Evolutionary conservation across 2,888 invertebrate genomes (phyloP), one percentile per base, ranked within the genome.

Genomic region (Glyphotaelius pellucidus): DNA sequence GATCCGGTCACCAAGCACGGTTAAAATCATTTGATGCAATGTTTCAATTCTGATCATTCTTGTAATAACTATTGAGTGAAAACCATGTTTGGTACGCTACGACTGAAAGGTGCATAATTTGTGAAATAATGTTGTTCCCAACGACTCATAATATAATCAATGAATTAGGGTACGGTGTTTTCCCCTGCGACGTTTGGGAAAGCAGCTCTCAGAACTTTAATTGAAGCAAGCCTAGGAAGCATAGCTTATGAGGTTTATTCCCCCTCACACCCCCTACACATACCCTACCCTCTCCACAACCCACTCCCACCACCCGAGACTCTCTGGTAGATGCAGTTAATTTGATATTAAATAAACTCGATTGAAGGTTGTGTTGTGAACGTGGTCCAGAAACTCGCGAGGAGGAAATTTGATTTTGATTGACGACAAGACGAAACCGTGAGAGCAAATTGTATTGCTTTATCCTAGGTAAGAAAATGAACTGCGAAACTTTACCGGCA

Each of bases 261-360:
- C 38, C 47, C 14, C 14, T 2, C 47, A 14, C 47, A 15, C 47
- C 14, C 47, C 38, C 38, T 35, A 42, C 42, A 42, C 47, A 14
- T 3, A 15, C 14, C 15, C 3, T 4, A 15, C 47, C 47, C 47
- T 15, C 2, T 47, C 12, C 38, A 38, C 67, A 67, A 67, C 5
- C 25, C 25, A 9, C 25, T 67, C 67, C 25, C 67, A 79, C 86
- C 80, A 31, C 86, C 67, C 19, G 30, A 86, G 83, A 42, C 79
- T 31, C 42, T 35, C 32, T 52, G 52, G 88, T 19, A 35, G 80
- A 47, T 91, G 91, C 81, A 88, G 35, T 84, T 91, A 91, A 88
- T 91, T 88, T 91, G 87, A 91, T 88, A 88, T 91, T 91, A 91
- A 91, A 91, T 81, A 91, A 91, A 81, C 88, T 88, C 86, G 31